A percentile compares a stretch with the other conserved stretches of the same genome.
Conservation (phyloP, 2,888 invertebrate species). For the Dioctria rufipes region DNA sequence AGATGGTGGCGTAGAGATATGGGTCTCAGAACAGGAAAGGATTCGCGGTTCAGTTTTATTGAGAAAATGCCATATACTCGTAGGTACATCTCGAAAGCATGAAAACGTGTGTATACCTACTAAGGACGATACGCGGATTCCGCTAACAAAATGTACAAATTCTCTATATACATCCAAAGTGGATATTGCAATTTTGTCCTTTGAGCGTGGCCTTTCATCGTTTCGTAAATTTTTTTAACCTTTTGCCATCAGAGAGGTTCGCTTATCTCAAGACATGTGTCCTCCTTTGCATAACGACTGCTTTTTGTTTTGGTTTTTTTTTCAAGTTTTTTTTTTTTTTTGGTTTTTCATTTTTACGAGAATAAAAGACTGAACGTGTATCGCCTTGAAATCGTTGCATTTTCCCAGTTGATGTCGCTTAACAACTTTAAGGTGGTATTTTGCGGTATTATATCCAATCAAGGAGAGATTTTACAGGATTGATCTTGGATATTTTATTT, state of each 20-base stretch:
- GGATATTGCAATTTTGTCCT: conserved; percentile 57
- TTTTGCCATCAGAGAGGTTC: conserved; percentile 24
- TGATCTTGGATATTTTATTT: conserved; percentile 25
- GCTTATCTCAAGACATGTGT: conserved; percentile 43
- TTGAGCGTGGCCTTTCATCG: conserved; percentile 53
- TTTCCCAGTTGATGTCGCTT: conserved; percentile 31
- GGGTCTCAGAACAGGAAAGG: conserved; percentile 48
- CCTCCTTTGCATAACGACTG: conserved; percentile 52
- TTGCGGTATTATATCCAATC: conserved; percentile 37
- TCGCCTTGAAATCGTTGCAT: conserved; percentile 53
- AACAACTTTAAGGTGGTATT: conserved; percentile 40
- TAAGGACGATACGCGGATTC: conserved; percentile 20
- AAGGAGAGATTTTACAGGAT: conserved; percentile 19
- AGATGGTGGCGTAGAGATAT: conserved; percentile 25
- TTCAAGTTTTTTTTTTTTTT: neutral
- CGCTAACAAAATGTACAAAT: conserved; percentile 54
- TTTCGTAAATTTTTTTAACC: conserved; percentile 29
- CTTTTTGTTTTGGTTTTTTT: conserved; percentile 4
- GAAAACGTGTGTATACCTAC: no score
- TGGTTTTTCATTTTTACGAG: conserved; percentile 22
- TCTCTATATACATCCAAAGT: conserved; percentile 49
- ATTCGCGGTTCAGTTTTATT: conserved; percentile 52
- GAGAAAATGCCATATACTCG: conserved; percentile 38
- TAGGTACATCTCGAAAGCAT: conserved; percentile 14
- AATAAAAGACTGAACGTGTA: conserved; percentile 51